Evolutionary conservation across 2,797 vertebrate species (phyloP).

Genomic region (Liparis tanakae): DNA sequence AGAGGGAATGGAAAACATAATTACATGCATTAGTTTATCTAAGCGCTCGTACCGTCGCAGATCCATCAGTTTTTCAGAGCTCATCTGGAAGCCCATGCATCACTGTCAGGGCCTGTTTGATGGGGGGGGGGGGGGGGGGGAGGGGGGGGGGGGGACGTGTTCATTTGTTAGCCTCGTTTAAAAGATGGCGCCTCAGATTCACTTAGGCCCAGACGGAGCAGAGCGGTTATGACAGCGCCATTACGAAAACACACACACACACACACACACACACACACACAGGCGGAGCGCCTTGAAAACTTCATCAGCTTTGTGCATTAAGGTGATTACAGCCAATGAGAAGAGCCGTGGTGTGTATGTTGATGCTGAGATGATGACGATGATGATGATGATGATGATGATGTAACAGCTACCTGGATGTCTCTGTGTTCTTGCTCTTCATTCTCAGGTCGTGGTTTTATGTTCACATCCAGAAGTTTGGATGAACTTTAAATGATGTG

Average conservation of each 20-base stretch:
- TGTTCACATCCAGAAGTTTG: too few relatives aligned
- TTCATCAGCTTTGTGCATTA: constrained; percentile 77
- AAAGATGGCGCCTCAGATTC: constrained; percentile 84
- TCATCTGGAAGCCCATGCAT: constrained; percentile 98
- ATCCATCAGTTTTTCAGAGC: constrained; percentile 99
- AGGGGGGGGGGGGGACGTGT: constrained; percentile 68
- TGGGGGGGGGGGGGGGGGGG: constrained; percentile 38
- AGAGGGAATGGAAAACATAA: constrained; percentile 99
- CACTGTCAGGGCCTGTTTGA: constrained; percentile 94
- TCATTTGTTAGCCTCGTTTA: constrained; percentile 86
- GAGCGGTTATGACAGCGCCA: constrained; percentile 85
- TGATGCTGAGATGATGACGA: constrained; percentile 50
- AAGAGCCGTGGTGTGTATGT: constrained; percentile 44
- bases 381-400: constrained; percentile 23
- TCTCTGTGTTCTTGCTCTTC: neutral
- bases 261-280: constrained; percentile 44
- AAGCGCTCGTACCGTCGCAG: constrained; percentile 97
- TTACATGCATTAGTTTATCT: constrained; percentile 99
- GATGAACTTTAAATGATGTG: too few relatives aligned
- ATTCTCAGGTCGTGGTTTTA: neutral
- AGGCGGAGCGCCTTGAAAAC: constrained; percentile 66
- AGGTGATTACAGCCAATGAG: constrained; percentile 71
- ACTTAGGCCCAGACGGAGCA: constrained; percentile 79
- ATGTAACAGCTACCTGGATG: constrained; percentile 50
- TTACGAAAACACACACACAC: constrained; percentile 75